These are phyloP conservation scores for Pipistrellus pipistrellus DNA, from an alignment of 2,797 vertebrate genomes.

Conservation along the genomic window DNA sequence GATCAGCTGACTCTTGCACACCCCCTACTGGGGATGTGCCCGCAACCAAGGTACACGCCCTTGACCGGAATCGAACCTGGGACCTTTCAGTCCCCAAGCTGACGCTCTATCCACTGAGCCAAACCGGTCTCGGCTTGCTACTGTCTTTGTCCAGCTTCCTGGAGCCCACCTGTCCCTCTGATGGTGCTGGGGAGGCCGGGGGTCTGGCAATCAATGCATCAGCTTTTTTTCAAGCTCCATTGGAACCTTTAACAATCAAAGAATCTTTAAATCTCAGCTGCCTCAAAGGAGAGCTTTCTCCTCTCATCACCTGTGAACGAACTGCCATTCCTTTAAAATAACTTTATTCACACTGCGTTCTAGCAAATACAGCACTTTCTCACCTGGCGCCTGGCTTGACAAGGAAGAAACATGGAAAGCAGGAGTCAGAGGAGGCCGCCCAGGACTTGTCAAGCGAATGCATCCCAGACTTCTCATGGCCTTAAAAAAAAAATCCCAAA, in stretches of 20 bases:
- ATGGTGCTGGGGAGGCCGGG: not conserved
- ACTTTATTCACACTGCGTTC: slow-evolving; percentile 60
- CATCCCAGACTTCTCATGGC: slow-evolving; percentile 23
- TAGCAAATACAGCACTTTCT: slow-evolving; percentile 41
- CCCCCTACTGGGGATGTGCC: no score
- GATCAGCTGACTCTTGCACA: no score
- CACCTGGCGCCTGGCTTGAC: slow-evolving; percentile 39
- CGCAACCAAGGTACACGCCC: no score
- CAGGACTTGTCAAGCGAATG: slow-evolving; percentile 49
- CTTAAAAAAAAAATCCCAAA: not conserved
- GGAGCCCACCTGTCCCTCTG: not conserved
- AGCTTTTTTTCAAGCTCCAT: slow-evolving; percentile 37
- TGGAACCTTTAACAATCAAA: slow-evolving; percentile 44
- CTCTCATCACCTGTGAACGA: slow-evolving; percentile 47
- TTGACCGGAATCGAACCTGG: no score
- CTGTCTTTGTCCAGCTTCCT: not conserved
- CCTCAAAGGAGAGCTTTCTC: slow-evolving; percentile 63
- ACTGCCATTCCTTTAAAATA: slow-evolving; percentile 68
- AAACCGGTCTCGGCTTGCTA: not conserved
- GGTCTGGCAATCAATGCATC: not conserved
- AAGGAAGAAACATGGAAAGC: slow-evolving; percentile 47
- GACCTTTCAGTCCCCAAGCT: no score
- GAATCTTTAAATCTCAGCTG: slow-evolving; percentile 40
- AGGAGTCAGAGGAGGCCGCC: slow-evolving; percentile 46
- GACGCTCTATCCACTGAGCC: no score